Base-by-base conservation (phyloP, 2,113 vertebrate genomes). In the Piaya cayana region DNA sequence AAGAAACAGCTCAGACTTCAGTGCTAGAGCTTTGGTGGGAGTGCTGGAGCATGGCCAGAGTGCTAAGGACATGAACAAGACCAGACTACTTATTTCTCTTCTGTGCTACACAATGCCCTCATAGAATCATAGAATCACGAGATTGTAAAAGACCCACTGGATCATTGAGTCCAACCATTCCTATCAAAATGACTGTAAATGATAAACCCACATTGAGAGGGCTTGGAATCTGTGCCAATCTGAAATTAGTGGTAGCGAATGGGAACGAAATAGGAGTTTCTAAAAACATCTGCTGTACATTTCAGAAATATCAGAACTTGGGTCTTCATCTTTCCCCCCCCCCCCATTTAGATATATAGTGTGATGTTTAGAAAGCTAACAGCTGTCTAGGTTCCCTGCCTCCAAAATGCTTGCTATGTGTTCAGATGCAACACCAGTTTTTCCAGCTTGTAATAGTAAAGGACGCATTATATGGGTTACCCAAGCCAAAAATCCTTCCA, bases 191-290 rank as follows among this genome's bases (percentile, higher is more conserved):
- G 1, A 30, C 37, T 53, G 19, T 2, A 16, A 42, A 13, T 58
- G n/a, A 77, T 21, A 81, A 90, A 78, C 30, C 12, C 80, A 32
- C 22, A 13, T 1, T 0, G 0, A 27, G 3, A 0, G 0, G 32
- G 39, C 29, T 53, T 80, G 45, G 5, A 20, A 2, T 6, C 20
- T 4, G 15, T 56, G 53, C 7, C 30, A 47, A 63, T 27, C 39
- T 58, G 29, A 50, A 30, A 58, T 49, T 14, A 29, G 21, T 7
- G 19, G 26, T 8, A 93, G 49, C 9, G 64, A 15, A 81, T 32
- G 1, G 5, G 25, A 87, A 92, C 42, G 11, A 71, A 82, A 49
- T 0, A 4, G 13, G 42, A 81, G 8, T 56, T 88, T 15, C 26
- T 53, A 59, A 45, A 14, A 59, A 25, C 3, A 62, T 30, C 11